These are phyloP conservation scores for Harmothoe impar DNA, from an alignment of 2,888 invertebrate species.

Conservation along the genomic window DNA sequence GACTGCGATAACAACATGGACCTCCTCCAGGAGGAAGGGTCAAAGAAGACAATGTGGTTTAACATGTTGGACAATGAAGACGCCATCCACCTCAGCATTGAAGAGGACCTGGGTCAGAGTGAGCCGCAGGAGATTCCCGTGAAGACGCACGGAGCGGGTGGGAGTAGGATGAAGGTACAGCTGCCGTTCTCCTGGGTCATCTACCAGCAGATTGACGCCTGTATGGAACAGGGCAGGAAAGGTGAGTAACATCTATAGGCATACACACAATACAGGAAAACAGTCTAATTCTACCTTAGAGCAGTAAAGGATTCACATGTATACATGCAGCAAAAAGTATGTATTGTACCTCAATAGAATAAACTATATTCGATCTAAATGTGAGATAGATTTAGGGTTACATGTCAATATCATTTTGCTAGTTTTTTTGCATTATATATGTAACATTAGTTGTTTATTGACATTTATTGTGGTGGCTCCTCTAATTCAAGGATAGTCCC, in stretches of 20 bases:
- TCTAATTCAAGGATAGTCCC: too few species aligned
- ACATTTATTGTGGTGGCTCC: too few species aligned
- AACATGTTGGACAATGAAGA: constrained; percentile 71
- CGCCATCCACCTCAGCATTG: constrained; percentile 67
- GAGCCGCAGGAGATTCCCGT: constrained; percentile 28
- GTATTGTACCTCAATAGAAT: too few species aligned
- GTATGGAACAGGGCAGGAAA: constrained; percentile 1
- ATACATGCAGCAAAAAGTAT: too few species aligned
- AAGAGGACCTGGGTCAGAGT: background rate
- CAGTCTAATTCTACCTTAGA: too few species aligned
- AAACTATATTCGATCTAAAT: too few species aligned
- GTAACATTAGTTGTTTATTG: too few species aligned
- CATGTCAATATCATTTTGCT: too few species aligned
- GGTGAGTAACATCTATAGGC: background rate
- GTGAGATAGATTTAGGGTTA: too few species aligned
- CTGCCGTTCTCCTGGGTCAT: constrained; percentile 61
- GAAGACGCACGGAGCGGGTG: background rate
- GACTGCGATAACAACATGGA: constrained; percentile 79
- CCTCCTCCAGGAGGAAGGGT: constrained; percentile 68
- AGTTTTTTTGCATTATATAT: too few species aligned
- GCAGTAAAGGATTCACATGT: too few species aligned
- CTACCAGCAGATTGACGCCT: constrained; percentile 9
- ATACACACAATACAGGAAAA: too few species aligned
- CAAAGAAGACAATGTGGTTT: constrained; percentile 76
- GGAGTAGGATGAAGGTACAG: background rate